phyloP scores from a whole-genome alignment of 1,140 invertebrate species.

The Hyles euphorbiae region DNA sequence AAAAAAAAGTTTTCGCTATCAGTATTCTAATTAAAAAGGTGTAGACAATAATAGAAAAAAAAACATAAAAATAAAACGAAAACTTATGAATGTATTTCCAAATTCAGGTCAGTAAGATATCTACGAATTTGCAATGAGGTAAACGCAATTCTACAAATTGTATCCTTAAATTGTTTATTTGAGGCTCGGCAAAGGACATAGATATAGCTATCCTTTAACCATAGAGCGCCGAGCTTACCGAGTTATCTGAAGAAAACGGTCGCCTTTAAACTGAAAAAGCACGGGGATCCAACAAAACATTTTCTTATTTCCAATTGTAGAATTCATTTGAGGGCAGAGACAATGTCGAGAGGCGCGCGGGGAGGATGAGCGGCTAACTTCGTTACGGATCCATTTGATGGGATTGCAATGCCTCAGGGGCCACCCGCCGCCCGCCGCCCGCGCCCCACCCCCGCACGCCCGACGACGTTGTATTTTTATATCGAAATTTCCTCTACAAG shows the following conservation, averaged over 20 bases:
- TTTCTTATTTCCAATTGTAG: conserved; percentile 75
- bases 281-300: conserved; percentile 70
- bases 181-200: conserved; percentile 58
- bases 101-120: no score
- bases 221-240: conserved; percentile 12
- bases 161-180: conserved; percentile 22
- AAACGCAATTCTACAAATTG: background rate
- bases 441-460: conserved; percentile 41
- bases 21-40: no score
- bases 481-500: conserved; percentile 48
- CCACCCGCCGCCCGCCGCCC: conserved; percentile 36
- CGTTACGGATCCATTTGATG: conserved; percentile 73
- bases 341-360: conserved; percentile 66
- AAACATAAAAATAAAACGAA: no score
- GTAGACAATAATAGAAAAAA: no score
- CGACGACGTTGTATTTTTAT: conserved; percentile 61
- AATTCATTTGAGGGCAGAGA: conserved; percentile 74
- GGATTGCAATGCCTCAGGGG: conserved; percentile 73
- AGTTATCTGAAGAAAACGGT: conserved; percentile 57
- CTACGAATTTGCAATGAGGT: no score
- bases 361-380: conserved; percentile 73
- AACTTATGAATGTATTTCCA: no score
- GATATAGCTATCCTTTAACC: conserved; percentile 34
- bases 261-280: conserved; percentile 68
- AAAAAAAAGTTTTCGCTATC: no score